Conservation (phyloP, 2,888 invertebrate species). For the Trissonchulus sp. region DNA sequence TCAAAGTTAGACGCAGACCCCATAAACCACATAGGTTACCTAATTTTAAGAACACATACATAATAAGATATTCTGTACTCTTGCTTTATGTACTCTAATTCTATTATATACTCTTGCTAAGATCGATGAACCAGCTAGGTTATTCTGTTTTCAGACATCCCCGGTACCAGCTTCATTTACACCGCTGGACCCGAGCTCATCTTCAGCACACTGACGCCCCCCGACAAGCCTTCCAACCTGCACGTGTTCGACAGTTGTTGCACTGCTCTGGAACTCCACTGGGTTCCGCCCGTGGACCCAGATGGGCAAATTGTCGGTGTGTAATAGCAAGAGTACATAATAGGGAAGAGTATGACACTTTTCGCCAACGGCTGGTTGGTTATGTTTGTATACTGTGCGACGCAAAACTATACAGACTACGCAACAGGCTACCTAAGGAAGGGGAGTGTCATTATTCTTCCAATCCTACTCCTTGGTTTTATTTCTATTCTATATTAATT, state of each 20-base stretch:
- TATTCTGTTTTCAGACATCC: not conserved
- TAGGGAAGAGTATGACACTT: too few relatives aligned
- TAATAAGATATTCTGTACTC: not conserved
- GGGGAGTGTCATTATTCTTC: too few relatives aligned
- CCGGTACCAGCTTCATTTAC: not conserved
- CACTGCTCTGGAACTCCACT: not conserved
- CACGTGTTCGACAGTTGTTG: not conserved
- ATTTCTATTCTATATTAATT: too few relatives aligned
- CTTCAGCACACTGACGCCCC: not conserved
- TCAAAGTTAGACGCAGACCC: too few relatives aligned
- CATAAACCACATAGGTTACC: too few relatives aligned
- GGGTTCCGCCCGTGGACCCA: not conserved
- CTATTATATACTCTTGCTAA: not conserved
- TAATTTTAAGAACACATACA: too few relatives aligned
- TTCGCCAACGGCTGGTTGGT: too few relatives aligned
- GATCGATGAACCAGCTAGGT: not conserved
- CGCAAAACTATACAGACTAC: too few relatives aligned
- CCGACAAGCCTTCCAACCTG: not conserved
- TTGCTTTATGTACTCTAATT: not conserved
- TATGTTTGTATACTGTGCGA: too few relatives aligned
- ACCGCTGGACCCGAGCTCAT: not conserved
- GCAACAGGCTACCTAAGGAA: too few relatives aligned
- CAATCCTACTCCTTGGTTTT: too few relatives aligned
- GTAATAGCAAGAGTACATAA: too few relatives aligned
- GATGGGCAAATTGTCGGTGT: slow-evolving; percentile 15